Conservation (phyloP, 2,113 vertebrate genomes). For the Clarias gariepinus region DNA sequence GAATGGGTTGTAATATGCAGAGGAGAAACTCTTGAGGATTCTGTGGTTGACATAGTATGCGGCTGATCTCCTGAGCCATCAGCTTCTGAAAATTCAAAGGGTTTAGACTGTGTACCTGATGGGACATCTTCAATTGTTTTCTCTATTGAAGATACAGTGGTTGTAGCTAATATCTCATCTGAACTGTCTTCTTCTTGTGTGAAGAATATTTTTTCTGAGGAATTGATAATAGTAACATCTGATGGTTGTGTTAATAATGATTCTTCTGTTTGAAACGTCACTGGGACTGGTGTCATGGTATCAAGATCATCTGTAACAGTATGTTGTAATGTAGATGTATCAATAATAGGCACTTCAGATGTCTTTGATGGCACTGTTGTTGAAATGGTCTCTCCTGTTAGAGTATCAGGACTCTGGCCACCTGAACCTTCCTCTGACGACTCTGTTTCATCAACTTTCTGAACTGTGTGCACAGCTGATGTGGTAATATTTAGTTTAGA, state of each 20-base stretch:
- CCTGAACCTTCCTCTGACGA: conserved; percentile 36
- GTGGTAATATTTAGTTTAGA: not conserved
- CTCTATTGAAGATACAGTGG: conserved; percentile 4
- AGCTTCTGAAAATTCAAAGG: conserved; percentile 14
- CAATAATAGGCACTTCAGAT: conserved; percentile 15
- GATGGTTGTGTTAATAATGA: not conserved
- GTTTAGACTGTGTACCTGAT: conserved; percentile 1
- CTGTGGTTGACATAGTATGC: not conserved
- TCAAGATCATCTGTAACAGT: not conserved
- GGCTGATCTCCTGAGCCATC: conserved; percentile 39
- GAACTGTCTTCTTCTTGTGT: not conserved
- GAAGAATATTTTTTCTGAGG: not conserved
- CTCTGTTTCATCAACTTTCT: too few relatives aligned
- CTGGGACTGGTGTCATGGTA: not conserved
- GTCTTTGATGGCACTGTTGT: conserved; percentile 10
- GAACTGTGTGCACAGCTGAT: not conserved
- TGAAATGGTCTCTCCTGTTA: conserved; percentile 6
- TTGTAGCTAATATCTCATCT: not conserved
- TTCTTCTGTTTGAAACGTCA: conserved; percentile 8
- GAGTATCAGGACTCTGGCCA: conserved; percentile 40
- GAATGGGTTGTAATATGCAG: not conserved
- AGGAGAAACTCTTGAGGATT: not conserved
- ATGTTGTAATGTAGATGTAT: not conserved
- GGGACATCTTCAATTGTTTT: not conserved
- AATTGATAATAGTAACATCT: conserved; percentile 6